Evolutionary conservation across 2,888 invertebrate genomes (phyloP), one percentile per base, ranked within the genome.

Genomic region (Tigriopus californicus): DNA sequence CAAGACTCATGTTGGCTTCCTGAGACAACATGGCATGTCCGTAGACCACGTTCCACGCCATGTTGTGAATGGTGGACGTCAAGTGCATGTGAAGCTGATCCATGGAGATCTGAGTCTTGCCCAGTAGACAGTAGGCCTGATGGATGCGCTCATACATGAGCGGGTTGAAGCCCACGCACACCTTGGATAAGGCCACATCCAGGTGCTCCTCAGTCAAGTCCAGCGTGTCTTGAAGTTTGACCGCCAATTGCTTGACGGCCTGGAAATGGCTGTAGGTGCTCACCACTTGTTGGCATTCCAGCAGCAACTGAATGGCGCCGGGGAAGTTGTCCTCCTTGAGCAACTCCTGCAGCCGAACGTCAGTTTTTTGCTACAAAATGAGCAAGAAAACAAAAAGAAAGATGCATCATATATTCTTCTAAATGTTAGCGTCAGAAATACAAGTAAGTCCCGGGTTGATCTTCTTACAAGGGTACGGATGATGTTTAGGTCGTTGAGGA

Each of bases 61-160:
- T 79, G 62, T 83, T 84, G 64, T 87, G 92, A 15, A 95, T 86
- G 0, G 90, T 86, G 46, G 89, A 89, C 0, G 90, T 85, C 67
- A 89, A 92, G 70, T 94, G 91, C 80, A 95, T 91, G 65, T 90
- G 88, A 11, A 95, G 71, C 69, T 92, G 91, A 70, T 95, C 94
- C 80, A 92, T 85, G 0, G 91, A 89, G 1, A 84, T 82, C 71
- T 91, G 82, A 0, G 86, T 87, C 72, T 95, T 95, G 1, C 90
- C 91, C 3, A 97, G 72, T 22, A 94, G 74, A 44, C 80, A 79
- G 68, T 92, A 97, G 0, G 95, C 95, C 64, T 80, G 80, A 67
- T 89, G 85, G 0, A 95, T 74, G 65, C 88, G 84, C 11, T 79
- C 76, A 68, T 94, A 97, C 6, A 81, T 80, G 12, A 77, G 77